Evolutionary conservation across 2,888 invertebrate species (phyloP), one percentile per base, ranked within the genome.

Genomic region (Polydrusus pterygomalis): DNA sequence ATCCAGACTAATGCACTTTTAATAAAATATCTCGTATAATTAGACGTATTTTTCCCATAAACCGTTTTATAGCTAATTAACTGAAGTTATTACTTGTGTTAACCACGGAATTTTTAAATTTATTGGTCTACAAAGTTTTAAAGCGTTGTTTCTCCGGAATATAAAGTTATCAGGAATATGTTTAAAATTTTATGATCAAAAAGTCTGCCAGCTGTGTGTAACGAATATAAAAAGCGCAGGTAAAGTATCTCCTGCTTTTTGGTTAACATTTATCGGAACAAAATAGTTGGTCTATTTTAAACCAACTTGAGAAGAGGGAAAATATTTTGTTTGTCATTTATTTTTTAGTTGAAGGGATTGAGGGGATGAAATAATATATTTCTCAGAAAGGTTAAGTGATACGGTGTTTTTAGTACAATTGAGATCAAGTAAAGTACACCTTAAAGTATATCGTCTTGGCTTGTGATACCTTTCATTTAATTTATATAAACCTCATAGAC

Each of bases 51-150:
- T 20, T 0, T 18, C 9, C 20, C 2, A 7, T 20, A 3, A 51
- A 20, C 20, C 11, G 1, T 18, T 51, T 20, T 51, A 20, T 51
- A 51, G 9, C 17, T 47, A 17, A 17, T 47, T 47, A 17, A 51
- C 6, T 18, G 11, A 20, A 20, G 20, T n/a, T n/a, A 5, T 3
- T 25, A 25, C 25, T 25, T 20, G 51, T 11, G 18, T 20, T 20
- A 51, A 51, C 8, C 51, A 51, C 10, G 11, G 20, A 51, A 10
- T 20, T 51, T 20, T 51, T 20, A 51, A 51, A 56, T 51, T 51
- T 51, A 51, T 51, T 13, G 13, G 54, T 56, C 54, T 30, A 8
- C 25, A 25, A 51, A 56, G n/a, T 56, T 56, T 56, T 56, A 56
- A n/a, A 56, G n/a, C 30, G 30, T 30, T 30, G 54, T 56, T 56